These are phyloP conservation scores for Mesorhabditis sp. DNA, from an alignment of 2,888 invertebrate genomes.

Conservation along the genomic window DNA sequence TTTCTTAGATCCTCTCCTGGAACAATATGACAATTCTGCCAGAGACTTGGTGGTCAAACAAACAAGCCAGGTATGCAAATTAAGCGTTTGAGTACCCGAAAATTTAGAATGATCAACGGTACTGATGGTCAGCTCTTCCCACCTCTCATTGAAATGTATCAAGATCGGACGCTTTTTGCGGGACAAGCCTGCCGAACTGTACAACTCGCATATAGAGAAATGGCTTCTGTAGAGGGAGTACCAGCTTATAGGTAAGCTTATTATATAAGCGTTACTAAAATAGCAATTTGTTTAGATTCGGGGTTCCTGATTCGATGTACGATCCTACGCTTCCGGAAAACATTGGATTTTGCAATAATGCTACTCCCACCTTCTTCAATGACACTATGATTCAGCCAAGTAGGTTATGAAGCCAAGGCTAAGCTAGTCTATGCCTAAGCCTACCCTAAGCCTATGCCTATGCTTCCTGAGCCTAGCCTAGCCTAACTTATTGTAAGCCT, in stretches of 20 bases:
- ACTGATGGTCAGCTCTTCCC: conserved; percentile 52
- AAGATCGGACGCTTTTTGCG: conserved; percentile 36
- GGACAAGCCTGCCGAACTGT: conserved; percentile 38
- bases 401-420: conserved; percentile 14
- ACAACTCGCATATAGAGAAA: conserved; percentile 10
- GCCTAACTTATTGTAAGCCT: neutral
- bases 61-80: neutral
- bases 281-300: conserved; percentile 9
- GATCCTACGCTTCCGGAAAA: conserved; percentile 38
- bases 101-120: conserved; percentile 51
- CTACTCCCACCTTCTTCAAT: conserved; percentile 43
- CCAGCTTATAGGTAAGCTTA: conserved; percentile 11
- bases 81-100: conserved; percentile 38
- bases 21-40: conserved; percentile 41
- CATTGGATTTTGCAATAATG: conserved; percentile 47
- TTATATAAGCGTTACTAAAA: neutral
- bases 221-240: conserved; percentile 12
- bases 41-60: conserved; percentile 8
- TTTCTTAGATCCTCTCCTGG: conserved; percentile 39
- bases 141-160: conserved; percentile 32
- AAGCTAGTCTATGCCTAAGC: neutral
- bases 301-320: conserved; percentile 41
- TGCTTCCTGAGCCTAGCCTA: neutral
- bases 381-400: conserved; percentile 42
- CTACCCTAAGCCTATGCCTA: neutral